phyloP scores from a whole-genome alignment of 1,140 invertebrate genomes.

The Belonocnema kinseyi region DNA sequence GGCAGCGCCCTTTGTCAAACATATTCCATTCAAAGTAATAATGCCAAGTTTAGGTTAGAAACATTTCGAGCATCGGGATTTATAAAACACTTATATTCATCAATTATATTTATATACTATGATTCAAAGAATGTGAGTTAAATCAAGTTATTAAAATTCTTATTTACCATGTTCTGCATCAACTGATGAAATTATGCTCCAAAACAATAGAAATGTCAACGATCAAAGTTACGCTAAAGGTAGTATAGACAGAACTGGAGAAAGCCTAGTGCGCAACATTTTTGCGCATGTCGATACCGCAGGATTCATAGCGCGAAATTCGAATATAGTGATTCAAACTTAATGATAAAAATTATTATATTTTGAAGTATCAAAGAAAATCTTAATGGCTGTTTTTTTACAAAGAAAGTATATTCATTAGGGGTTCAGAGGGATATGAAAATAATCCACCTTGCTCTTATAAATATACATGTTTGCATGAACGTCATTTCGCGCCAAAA shows the following conservation, averaged over 20 bases:
- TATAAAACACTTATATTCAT: neutral
- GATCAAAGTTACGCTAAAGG: neutral
- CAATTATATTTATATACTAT: neutral
- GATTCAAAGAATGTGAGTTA: neutral
- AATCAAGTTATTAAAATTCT: neutral
- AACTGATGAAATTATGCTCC: neutral
- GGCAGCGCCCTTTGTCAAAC: conserved; percentile 67
- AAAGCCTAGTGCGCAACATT: neutral
- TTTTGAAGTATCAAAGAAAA: too few species aligned
- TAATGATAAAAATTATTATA: too few species aligned
- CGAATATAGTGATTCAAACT: neutral
- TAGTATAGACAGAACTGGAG: neutral
- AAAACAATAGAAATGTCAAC: conserved; percentile 17
- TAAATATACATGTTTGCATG: too few species aligned
- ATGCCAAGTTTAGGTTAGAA: conserved; percentile 8
- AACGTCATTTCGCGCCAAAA: too few species aligned
- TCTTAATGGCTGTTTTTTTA: too few species aligned
- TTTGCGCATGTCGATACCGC: neutral
- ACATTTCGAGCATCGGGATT: neutral
- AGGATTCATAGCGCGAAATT: neutral
- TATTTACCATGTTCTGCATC: neutral
- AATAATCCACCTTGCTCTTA: too few species aligned
- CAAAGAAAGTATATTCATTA: too few species aligned
- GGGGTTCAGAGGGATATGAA: too few species aligned
- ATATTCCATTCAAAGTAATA: conserved; percentile 51